Percentiles rank a stretch among this genome's conserved stretches.
Evolutionary conservation across 2,113 vertebrate species (phyloP).

Genomic region (Lophochroa leadbeateri): DNA sequence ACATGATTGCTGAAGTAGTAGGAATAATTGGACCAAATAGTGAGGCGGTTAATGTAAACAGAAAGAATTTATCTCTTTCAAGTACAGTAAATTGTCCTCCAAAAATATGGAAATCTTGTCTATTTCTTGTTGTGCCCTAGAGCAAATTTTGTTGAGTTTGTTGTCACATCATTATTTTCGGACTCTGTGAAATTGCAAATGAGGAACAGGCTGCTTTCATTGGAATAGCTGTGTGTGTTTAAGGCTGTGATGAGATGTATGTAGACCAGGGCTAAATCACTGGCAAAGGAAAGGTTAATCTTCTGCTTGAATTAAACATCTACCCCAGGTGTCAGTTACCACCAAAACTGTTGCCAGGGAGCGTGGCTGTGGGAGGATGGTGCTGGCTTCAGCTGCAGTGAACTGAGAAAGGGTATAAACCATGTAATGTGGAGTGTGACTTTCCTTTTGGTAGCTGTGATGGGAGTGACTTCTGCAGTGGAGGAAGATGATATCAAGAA

Average conservation of each 20-base stretch:
- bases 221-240: neutral
- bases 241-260: neutral
- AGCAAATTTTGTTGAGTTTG: slow-evolving; percentile 81
- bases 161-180: slow-evolving; percentile 73
- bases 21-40: slow-evolving; percentile 83
- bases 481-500: neutral
- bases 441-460: neutral
- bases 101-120: slow-evolving; percentile 72
- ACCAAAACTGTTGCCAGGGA: neutral
- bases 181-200: slow-evolving; percentile 67
- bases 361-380: neutral
- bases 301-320: neutral
- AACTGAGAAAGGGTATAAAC: neutral
- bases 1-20: slow-evolving; percentile 82
- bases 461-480: neutral
- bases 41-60: slow-evolving; percentile 79
- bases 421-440: neutral
- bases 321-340: neutral
- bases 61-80: slow-evolving; percentile 78
- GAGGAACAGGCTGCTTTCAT: slow-evolving; percentile 47
- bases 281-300: neutral
- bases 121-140: slow-evolving; percentile 77
- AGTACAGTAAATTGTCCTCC: slow-evolving; percentile 76
- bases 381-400: slow-evolving; percentile 1
- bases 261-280: neutral